Conservation (phyloP, 2,113 vertebrate species). For the Tyrannus savana region DNA sequence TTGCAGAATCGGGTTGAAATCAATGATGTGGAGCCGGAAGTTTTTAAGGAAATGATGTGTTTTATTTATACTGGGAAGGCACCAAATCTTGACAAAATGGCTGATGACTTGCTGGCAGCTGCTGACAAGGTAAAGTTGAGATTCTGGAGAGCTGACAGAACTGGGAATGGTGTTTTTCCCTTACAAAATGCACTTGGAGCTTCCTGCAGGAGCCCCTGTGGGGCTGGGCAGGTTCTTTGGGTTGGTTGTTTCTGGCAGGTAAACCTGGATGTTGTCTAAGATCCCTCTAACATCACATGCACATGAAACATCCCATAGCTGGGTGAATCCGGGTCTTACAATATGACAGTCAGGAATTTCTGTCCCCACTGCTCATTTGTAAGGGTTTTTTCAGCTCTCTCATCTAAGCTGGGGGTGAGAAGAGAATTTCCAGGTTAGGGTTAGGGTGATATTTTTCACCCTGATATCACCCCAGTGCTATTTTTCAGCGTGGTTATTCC, state of each 20-base stretch:
- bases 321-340: neutral
- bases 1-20: conserved; percentile 91
- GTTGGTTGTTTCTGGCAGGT: neutral
- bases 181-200: neutral
- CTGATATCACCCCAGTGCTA: neutral
- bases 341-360: neutral
- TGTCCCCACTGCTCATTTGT: neutral
- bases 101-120: conserved; percentile 92
- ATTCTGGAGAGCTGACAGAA: neutral
- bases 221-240: neutral
- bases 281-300: fast-evolving
- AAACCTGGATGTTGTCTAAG: neutral
- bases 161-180: neutral
- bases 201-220: neutral
- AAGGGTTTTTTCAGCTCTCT: neutral
- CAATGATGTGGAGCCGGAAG: conserved; percentile 93
- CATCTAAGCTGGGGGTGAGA: neutral
- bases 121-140: conserved; percentile 86
- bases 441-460: no score
- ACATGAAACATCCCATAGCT: neutral
- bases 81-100: conserved; percentile 96
- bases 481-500: neutral
- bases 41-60: conserved; percentile 97
- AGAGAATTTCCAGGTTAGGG: neutral
- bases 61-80: conserved; percentile 95